Evolutionary conservation across 2,113 vertebrate species (phyloP).

Genomic region (Micromys minutus): DNA sequence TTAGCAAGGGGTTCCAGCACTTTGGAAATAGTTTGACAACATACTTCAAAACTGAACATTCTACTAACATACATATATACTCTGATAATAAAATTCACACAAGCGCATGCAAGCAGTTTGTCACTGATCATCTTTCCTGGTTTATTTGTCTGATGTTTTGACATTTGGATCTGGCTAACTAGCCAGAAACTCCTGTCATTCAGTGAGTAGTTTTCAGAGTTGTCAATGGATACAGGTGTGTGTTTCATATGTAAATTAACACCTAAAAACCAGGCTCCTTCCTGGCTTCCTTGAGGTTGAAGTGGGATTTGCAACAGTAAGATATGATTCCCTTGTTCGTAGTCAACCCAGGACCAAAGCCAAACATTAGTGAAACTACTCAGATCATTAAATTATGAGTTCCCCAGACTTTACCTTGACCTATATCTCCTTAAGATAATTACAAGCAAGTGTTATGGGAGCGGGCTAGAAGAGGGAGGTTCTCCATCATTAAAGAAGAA

Average conservation of each 20-base stretch:
- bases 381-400: background rate
- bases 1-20: background rate
- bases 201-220: background rate
- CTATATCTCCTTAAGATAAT: background rate
- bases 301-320: background rate
- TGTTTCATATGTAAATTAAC: background rate
- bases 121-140: background rate
- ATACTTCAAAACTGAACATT: slow-evolving; percentile 23
- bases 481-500: background rate
- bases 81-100: slow-evolving; percentile 10
- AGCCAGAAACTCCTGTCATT: background rate
- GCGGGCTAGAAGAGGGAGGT: background rate
- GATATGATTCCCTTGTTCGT: background rate
- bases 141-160: background rate
- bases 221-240: background rate
- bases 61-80: background rate
- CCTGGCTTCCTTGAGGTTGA: background rate
- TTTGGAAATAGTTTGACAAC: background rate
- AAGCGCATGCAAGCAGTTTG: background rate
- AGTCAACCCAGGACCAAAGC: background rate
- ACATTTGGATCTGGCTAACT: background rate
- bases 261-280: background rate
- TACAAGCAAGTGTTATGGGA: background rate
- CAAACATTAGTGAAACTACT: background rate
- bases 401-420: background rate